Evolutionary conservation across 2,113 vertebrate genomes (phyloP).

Genomic region (Parus major): DNA sequence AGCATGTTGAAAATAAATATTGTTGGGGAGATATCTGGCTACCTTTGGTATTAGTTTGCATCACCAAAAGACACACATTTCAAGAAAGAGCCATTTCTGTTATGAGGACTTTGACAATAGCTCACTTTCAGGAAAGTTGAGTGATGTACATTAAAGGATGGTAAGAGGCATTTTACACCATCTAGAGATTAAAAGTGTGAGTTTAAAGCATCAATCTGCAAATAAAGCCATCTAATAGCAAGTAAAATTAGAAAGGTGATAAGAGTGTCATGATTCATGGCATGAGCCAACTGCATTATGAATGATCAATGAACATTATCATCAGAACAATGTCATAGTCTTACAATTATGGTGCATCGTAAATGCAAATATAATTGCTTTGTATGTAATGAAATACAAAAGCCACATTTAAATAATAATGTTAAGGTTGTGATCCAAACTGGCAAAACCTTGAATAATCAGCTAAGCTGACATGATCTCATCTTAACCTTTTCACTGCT

Average conservation of each 20-base stretch:
- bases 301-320: conserved; percentile 75
- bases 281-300: conserved; percentile 62
- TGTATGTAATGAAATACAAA: conserved; percentile 69
- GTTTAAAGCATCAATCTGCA: conserved; percentile 62
- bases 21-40: background rate
- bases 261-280: conserved; percentile 67
- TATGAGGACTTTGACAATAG: background rate
- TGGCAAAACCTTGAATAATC: conserved; percentile 17
- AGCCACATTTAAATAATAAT: conserved; percentile 66
- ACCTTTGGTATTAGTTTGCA: background rate
- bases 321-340: conserved; percentile 72
- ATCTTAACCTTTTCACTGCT: conserved; percentile 48
- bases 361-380: conserved; percentile 75
- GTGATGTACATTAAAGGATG: background rate
- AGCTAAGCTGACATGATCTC: background rate
- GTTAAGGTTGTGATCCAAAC: conserved; percentile 55
- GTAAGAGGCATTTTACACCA: conserved; percentile 41
- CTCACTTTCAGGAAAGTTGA: background rate
- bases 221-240: conserved; percentile 53
- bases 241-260: conserved; percentile 65
- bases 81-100: background rate
- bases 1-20: background rate
- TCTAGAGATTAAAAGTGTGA: conserved; percentile 57
- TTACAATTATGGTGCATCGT: conserved; percentile 67
- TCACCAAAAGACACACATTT: background rate